Evolutionary conservation across 2,797 vertebrate species (phyloP), one percentile per base, ranked within the genome.

Genomic region (Sebastiscus tertius): DNA sequence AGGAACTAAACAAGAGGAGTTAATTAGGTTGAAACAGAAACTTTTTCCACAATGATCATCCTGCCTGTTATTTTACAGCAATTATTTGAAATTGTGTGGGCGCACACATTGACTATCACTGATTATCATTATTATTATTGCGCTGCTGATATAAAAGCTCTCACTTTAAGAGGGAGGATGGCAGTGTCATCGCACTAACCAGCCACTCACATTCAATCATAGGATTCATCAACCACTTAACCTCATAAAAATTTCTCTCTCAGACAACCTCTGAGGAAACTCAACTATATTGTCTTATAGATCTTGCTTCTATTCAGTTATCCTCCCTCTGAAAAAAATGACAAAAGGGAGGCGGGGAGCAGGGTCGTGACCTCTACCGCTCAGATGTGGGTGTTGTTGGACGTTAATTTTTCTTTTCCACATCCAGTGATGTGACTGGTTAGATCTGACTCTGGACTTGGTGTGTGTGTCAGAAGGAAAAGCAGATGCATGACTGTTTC

Each of bases 241-340:
- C 11, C 39, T 77, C 77, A 61, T 80, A 60, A 81, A 86, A 80
- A 69, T 79, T 67, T 55, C 26, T 33, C 14, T 26, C 13, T 26
- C n/a, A 46, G 24, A 39, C 20, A 49, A 56, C 54, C 29, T 73
- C 36, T 14, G 55, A 66, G 58, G 22, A 64, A 7, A 12, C 26
- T 46, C n/a, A 65, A 63, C 69, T 12, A 26, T 65, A 80, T 34
- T 68, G 33, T 64, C 42, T 29, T n/a, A 27, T 84, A 61, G 22
- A 78, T 90, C 39, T 56, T 39, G 42, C 4, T 31, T 76, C 39
- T 68, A 64, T 89, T 87, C 7, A 71, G 18, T 86, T 77, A 79
- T 46, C 18, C 33, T 71, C n/a, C 64, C 68, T 52, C 42, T 46
- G 42, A 46, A n/a, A n/a, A 52, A 52, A 10, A 52, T 52, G 4